Base-by-base conservation (phyloP, 2,797 vertebrate genomes). In the Typhlichthys eigenmanni region DNA sequence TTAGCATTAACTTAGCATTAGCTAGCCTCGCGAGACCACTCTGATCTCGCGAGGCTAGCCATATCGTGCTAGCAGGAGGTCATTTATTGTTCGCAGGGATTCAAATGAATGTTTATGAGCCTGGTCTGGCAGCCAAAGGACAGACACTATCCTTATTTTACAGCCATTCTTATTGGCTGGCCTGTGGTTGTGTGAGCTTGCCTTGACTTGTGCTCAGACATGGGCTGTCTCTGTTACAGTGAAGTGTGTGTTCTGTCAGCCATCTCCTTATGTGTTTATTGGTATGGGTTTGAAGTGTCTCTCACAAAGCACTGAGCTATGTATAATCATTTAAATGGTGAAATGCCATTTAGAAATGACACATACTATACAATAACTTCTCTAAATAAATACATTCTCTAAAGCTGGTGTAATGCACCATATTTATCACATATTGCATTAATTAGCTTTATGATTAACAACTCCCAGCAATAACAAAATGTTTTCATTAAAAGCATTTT, bases 61-160 rank as follows among this genome's bases (percentile, higher is more conserved):
- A 29, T 29, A 29, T 29, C 24, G 24, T 29, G 24, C 24, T 62
- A 78, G 63, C 74, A 81, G 75, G 79, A 88, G 84, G 85, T 83
- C 78, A 82, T 81, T 89, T 86, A 80, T 76, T 82, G 81, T 76
- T 86, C 55, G 51, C 82, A 64, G 61, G 60, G 83, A 90, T 88
- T 84, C 74, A 88, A 84, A 83, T 81, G 62, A 86, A 79, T 81
- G 66, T 88, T 88, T 82, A 86, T 81, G 84, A 73, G 69, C 62
- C 82, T 88, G 76, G 82, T 88, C 84, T 85, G 71, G 68, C 77
- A 80, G 82, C 76, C 84, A 87, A 83, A 85, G 84, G 78, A 66
- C 81, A 83, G 75, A 68, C 81, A 60, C 72, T 71, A 70, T 79
- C 82, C 69, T 66, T 64, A 51, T 63, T 80, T 89, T 84, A 84